Base-by-base conservation (phyloP, 2,888 invertebrate genomes). In the Xestia xanthographa region DNA sequence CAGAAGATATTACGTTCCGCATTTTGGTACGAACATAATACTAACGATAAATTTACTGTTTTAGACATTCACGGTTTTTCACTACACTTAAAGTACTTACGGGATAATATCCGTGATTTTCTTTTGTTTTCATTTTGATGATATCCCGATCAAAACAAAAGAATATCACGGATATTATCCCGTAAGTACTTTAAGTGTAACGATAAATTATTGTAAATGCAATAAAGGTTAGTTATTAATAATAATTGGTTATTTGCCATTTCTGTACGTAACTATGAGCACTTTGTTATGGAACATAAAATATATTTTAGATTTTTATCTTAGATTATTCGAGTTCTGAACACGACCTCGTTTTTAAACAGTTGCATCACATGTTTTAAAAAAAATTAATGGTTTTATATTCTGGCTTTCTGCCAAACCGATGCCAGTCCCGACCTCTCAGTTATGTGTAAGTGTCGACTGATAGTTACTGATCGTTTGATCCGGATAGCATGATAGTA, bases 331-430 rank as follows among this genome's bases (percentile, higher is more conserved):
- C 53, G 65, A 76, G 68, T 77, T 77, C 65, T 82, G 77, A 80
- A 71, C 65, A 77, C 80, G 89, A 90, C 90, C 91, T 88, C 84
- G 87, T 88, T 91, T 79, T 80, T 86, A 80, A 65, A 69, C 70
- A 72, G 86, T 90, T 91, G 88, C 92, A 90, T 92, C 91, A 91
- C 87, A 91, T 88, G 86, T 87, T 89, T 87, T n/a, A n/a, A 83
- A 87, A 91, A 91, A 93, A 92, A 91, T 84, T 87, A 91, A 91
- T 90, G 82, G 79, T 87, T 87, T 89, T 86, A 90, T 90, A 90
- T 89, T 90, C 90, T 94, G 94, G 94, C 93, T 87, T 11, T 50
- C n/a, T 89, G 93, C 94, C 94, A 88, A 92, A 92, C 90, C 88
- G 86, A 83, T 79, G 72, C 78, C 75, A 73, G 65, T 80, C 62